Evolutionary conservation across 2,113 vertebrate genomes (phyloP).

Genomic region (cattle (Bos taurus)): DNA sequence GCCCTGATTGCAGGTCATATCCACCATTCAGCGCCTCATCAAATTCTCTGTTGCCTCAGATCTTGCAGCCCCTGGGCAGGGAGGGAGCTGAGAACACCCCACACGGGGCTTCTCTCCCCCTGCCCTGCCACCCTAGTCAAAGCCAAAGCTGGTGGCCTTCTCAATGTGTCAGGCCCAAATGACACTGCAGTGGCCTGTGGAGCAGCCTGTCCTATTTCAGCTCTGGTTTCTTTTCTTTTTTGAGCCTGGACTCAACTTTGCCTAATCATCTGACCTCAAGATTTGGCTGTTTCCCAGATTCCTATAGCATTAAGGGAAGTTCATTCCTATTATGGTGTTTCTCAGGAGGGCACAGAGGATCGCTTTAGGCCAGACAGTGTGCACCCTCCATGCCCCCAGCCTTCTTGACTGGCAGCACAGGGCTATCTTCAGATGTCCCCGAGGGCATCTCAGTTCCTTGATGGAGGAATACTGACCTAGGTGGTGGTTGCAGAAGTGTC

Average conservation of each 20-base stretch:
- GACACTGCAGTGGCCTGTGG: background rate
- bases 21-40: background rate
- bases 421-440: background rate
- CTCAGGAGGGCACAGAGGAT: background rate
- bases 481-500: background rate
- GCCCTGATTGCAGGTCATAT: background rate
- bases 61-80: background rate
- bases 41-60: background rate
- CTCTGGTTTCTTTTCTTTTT: background rate
- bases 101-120: background rate
- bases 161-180: background rate
- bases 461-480: background rate
- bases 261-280: background rate
- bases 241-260: background rate
- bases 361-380: background rate
- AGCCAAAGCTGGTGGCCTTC: background rate
- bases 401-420: background rate
- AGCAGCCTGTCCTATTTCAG: background rate
- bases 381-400: background rate
- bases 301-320: background rate
- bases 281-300: background rate
- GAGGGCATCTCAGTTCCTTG: background rate
- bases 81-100: background rate
- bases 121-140: background rate
- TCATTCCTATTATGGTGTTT: background rate